A percentile compares a stretch with the other conserved stretches of the same genome.
Evolutionary conservation across 64 coral and sea anemone species (phyloP).

Genomic region (Astreopora myriophthalma): DNA sequence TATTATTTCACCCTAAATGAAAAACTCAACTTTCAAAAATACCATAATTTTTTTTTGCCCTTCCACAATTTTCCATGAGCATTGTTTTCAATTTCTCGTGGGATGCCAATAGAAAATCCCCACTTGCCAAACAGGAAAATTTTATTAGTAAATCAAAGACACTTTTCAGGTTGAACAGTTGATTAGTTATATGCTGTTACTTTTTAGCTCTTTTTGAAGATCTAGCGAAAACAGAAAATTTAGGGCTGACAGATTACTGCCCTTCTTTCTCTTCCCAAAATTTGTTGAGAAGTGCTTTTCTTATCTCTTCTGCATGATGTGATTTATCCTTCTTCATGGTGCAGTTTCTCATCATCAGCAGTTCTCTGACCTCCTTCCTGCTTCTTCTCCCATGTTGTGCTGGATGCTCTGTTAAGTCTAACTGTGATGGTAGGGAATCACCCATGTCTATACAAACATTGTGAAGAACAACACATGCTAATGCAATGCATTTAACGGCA

Average conservation of each 20-base stretch:
- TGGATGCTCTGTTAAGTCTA: slow-evolving; percentile 53
- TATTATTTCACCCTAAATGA: slow-evolving; percentile 52
- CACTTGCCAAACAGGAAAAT: slow-evolving; percentile 41
- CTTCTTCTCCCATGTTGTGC: slow-evolving; percentile 56
- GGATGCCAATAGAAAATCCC: slow-evolving; percentile 38
- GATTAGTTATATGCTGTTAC: slow-evolving; percentile 36
- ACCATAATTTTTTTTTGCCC: slow-evolving; percentile 38
- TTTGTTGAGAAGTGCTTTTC: slow-evolving; percentile 47
- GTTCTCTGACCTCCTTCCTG: slow-evolving; percentile 55
- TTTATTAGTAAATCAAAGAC: slow-evolving; percentile 34
- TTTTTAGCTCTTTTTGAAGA: slow-evolving; percentile 35
- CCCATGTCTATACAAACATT: slow-evolving; percentile 33
- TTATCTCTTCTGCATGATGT: slow-evolving; percentile 56
- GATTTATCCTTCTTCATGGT: slow-evolving; percentile 57
- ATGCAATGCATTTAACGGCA: slow-evolving; percentile 51
- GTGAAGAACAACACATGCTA: slow-evolving; percentile 25
- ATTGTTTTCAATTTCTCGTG: slow-evolving; percentile 27
- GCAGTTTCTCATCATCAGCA: slow-evolving; percentile 58
- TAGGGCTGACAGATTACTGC: slow-evolving; percentile 40
- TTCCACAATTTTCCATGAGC: slow-evolving; percentile 30
- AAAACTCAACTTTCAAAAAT: slow-evolving; percentile 47
- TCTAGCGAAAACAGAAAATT: slow-evolving; percentile 27
- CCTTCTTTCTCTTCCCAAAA: slow-evolving; percentile 48
- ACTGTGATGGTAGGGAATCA: slow-evolving; percentile 45
- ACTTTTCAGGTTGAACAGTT: slow-evolving; percentile 35